Evolutionary conservation across 2,888 invertebrate species (phyloP).

Genomic region (Ectemnius cavifrons): DNA sequence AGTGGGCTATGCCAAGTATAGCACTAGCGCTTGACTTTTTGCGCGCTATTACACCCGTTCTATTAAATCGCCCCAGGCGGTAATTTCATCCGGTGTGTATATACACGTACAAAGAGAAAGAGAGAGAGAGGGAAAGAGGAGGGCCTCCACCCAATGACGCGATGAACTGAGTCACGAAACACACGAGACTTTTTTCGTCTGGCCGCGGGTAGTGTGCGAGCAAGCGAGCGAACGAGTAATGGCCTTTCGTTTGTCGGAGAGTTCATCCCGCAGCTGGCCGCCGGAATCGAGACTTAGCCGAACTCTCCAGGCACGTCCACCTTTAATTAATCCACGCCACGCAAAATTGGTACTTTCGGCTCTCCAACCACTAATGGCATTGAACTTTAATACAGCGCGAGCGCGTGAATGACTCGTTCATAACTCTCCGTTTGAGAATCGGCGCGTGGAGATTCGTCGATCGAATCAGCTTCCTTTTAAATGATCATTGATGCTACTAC

Average conservation of each 20-base stretch:
- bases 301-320: slow-evolving; percentile 6
- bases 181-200: too few relatives aligned
- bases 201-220: not conserved
- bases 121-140: too few relatives aligned
- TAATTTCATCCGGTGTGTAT: slow-evolving; percentile 33
- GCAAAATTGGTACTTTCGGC: not conserved
- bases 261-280: slow-evolving; percentile 4
- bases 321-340: slow-evolving; percentile 9
- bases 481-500: not conserved
- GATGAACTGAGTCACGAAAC: too few relatives aligned
- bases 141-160: too few relatives aligned
- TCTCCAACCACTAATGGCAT: not conserved
- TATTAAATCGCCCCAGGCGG: slow-evolving; percentile 37
- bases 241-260: slow-evolving; percentile 11
- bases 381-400: not conserved
- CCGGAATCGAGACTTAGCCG: not conserved
- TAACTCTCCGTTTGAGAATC: too few relatives aligned
- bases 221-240: not conserved
- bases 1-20: slow-evolving; percentile 1
- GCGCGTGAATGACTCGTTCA: too few relatives aligned
- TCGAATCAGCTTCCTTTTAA: too few relatives aligned
- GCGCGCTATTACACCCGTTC: slow-evolving; percentile 15
- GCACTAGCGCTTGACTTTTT: slow-evolving; percentile 30
- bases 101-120: not conserved
- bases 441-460: too few relatives aligned